Base-by-base conservation (phyloP, 92 coral and sea anemone genomes). In the Parazoanthus darwini region DNA sequence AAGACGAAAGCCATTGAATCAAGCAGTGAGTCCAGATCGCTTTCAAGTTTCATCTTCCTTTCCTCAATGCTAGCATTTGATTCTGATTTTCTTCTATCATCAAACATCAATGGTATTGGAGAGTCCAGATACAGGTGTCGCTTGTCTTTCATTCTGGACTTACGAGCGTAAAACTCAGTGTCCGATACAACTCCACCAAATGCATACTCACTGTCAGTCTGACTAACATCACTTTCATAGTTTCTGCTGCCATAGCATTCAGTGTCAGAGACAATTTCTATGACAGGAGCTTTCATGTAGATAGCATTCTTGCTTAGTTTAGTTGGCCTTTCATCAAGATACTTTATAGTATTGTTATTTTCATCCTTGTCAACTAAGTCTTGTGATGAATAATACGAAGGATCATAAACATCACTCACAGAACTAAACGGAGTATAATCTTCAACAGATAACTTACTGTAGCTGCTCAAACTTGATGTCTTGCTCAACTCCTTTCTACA, bases 1-100 rank as follows among this genome's bases (percentile, higher is more conserved):
- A 97, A 93, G 2, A 92, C 94, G 89, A 89, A 92, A 7, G 96
- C 98, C 99, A 97, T 97, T 8, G 98, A 92, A 70, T 94, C 96
- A 37, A 97, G 89, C 36, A 97, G 82, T 20, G 99, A 96, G 81
- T 95, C 98, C 63, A 97, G 82, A 42, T 97, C 98, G 56, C 92
- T 92, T 74, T 94, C 97, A 44, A 97, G 92, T 78, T 94, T 96
- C 82, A 93, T 84, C 86, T 94, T 96, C 37, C 99, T 89, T 39
- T 93, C 96, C 59, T 88, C 93, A 15, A 97, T 92, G 85, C 95
- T 95, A 37, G 78, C 77, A 73, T 92, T 92, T 16, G 94, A 90
- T 6, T 93, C 78, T 33, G 88, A 92, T 51, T 88, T 83, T 77
- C 91, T 83, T 77, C 90, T 89, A 13, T 92, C 92, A 44, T 89